These are phyloP conservation scores for Cerastis leucographa DNA, from an alignment of 2,888 invertebrate genomes.

Conservation along the genomic window DNA sequence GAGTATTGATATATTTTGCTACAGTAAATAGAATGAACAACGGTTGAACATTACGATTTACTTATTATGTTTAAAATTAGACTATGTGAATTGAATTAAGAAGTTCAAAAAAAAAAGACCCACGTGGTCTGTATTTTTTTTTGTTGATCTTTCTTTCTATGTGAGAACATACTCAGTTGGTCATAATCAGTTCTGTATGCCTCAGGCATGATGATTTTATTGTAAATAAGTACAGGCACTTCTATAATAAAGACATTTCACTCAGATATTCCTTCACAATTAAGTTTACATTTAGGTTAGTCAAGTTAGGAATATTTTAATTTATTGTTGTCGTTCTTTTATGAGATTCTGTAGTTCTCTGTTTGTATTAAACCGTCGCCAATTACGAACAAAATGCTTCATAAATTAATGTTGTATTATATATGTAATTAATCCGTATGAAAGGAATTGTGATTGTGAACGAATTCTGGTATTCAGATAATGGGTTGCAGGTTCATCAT, in stretches of 20 bases:
- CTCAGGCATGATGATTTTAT: not conserved
- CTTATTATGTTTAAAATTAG: too few species aligned
- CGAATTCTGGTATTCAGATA: not conserved
- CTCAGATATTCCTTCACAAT: conserved; percentile 4
- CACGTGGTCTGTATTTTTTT: too few species aligned
- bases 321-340: not conserved
- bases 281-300: too few species aligned
- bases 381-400: conserved; percentile 17
- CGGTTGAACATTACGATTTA: too few species aligned
- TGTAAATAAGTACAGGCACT: not conserved
- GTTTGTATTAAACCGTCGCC: not conserved
- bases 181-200: too few species aligned
- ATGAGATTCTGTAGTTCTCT: not conserved
- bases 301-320: not conserved
- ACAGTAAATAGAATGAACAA: too few species aligned
- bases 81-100: too few species aligned
- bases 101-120: too few species aligned
- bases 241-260: not conserved
- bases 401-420: not conserved
- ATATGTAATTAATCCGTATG: not conserved
- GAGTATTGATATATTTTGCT: too few species aligned
- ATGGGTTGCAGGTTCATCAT: too few species aligned
- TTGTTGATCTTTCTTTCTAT: too few species aligned
- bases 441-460: not conserved
- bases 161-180: too few species aligned